phyloP scores from a whole-genome alignment of 92 coral and sea anemone species.

The Chrysogorgia sp. region DNA sequence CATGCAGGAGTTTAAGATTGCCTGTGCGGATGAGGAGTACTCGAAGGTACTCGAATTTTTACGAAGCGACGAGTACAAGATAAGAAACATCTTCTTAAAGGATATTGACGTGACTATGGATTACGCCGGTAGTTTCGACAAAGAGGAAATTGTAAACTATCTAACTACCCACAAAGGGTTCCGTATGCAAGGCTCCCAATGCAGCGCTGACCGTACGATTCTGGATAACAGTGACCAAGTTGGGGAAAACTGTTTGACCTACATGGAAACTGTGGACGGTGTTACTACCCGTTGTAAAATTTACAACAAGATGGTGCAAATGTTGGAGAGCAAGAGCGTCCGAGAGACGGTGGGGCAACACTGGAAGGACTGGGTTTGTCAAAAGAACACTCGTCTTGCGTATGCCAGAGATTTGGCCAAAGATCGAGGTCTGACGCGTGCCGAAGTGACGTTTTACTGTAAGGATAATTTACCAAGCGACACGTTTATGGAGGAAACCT shows the following conservation, averaged over 20 bases:
- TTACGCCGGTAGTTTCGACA: constrained; percentile 57
- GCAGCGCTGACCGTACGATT: constrained; percentile 42
- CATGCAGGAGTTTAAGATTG: constrained; percentile 46
- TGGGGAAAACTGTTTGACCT: constrained; percentile 2
- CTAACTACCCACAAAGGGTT: constrained; percentile 25
- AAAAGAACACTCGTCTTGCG: background rate
- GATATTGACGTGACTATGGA: constrained; percentile 52
- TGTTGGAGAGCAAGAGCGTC: constrained; percentile 18
- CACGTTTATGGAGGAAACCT: constrained; percentile 30
- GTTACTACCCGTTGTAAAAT: constrained; percentile 11
- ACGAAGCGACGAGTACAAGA: constrained; percentile 41
- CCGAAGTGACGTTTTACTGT: constrained; percentile 55
- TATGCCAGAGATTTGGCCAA: constrained; percentile 39
- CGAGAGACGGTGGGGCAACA: constrained; percentile 28
- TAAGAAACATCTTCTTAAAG: constrained; percentile 50
- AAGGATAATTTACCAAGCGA: constrained; percentile 32
- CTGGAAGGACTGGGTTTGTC: too few relatives aligned
- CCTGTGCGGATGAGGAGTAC: constrained; percentile 54
- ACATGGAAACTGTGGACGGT: constrained; percentile 29
- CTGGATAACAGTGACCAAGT: constrained; percentile 49
- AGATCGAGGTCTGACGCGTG: constrained; percentile 54
- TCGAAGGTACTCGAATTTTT: constrained; percentile 42
- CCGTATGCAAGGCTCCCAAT: constrained; percentile 34
- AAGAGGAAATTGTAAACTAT: constrained; percentile 42
- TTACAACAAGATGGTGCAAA: constrained; percentile 25